phyloP scores from a whole-genome alignment of 2,888 invertebrate genomes.

The Leptinotarsa tumamoca region DNA sequence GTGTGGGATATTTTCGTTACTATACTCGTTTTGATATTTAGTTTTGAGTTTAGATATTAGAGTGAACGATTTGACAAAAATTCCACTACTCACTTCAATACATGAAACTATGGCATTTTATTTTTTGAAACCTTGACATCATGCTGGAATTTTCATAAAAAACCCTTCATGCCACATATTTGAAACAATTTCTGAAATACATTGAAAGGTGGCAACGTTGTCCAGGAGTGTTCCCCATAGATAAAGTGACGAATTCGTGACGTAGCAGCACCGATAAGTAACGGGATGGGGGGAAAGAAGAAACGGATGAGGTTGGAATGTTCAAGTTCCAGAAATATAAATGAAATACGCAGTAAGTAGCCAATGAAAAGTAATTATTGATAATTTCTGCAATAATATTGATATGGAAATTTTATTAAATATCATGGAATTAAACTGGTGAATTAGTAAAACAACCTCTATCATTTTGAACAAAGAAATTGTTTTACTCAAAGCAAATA shows the following conservation, averaged over 20 bases:
- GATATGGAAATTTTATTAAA: too few species aligned
- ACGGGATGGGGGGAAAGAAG: slow-evolving; percentile 9
- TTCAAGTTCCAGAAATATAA: neutral
- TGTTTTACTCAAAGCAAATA: too few species aligned
- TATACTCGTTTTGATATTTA: neutral
- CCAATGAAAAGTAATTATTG: neutral
- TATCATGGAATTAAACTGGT: too few species aligned
- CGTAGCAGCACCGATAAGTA: slow-evolving; percentile 22
- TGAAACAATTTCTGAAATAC: too few species aligned
- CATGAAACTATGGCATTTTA: too few species aligned
- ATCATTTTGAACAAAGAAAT: too few species aligned
- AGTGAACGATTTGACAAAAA: neutral
- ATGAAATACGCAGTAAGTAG: neutral
- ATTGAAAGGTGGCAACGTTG: neutral
- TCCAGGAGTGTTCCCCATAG: slow-evolving; percentile 11
- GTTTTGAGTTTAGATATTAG: neutral
- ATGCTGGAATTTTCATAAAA: too few species aligned
- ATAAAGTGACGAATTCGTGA: slow-evolving; percentile 13
- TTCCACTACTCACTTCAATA: too few species aligned
- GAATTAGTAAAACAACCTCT: too few species aligned
- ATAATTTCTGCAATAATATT: slow-evolving; percentile 2
- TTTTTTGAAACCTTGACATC: too few species aligned
- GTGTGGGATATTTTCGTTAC: too few species aligned
- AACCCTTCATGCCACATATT: too few species aligned
- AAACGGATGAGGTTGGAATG: neutral